Conservation (phyloP, 2,888 invertebrate genomes). For the Synergus umbraculus region DNA sequence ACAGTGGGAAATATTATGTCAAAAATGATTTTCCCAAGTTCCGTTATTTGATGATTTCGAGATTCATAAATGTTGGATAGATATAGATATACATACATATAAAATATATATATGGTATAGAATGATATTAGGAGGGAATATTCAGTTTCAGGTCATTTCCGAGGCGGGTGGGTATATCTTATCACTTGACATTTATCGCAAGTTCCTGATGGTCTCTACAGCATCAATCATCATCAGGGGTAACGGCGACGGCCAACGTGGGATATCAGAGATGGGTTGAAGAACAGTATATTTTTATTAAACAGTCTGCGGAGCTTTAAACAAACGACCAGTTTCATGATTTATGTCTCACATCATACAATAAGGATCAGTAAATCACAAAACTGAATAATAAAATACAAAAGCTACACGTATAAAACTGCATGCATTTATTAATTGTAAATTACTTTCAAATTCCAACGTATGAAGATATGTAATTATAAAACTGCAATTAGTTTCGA, state of each 20-base stretch:
- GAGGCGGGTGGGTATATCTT: slow-evolving; percentile 29
- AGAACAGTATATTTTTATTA: slow-evolving; percentile 51
- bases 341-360: slow-evolving; percentile 5
- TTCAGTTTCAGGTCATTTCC: slow-evolving; percentile 37
- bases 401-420: no score
- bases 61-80: slow-evolving; percentile 9
- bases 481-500: no score
- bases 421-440: no score
- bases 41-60: slow-evolving; percentile 1
- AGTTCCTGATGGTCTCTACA: slow-evolving; percentile 56
- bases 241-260: slow-evolving; percentile 59
- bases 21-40: slow-evolving; percentile 1
- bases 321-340: slow-evolving; percentile 8
- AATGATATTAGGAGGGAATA: slow-evolving; percentile 34
- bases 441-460: no score
- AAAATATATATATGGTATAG: no score
- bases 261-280: slow-evolving; percentile 61
- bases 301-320: slow-evolving; percentile 30
- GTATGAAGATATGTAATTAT: no score
- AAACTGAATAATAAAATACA: not conserved
- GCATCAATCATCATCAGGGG: slow-evolving; percentile 66
- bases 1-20: not conserved
- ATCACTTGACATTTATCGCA: slow-evolving; percentile 34
- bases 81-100: no score
- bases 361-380: not conserved